Evolutionary conservation across 2,888 invertebrate species (phyloP).

Genomic region (Drosophila emarginata): DNA sequence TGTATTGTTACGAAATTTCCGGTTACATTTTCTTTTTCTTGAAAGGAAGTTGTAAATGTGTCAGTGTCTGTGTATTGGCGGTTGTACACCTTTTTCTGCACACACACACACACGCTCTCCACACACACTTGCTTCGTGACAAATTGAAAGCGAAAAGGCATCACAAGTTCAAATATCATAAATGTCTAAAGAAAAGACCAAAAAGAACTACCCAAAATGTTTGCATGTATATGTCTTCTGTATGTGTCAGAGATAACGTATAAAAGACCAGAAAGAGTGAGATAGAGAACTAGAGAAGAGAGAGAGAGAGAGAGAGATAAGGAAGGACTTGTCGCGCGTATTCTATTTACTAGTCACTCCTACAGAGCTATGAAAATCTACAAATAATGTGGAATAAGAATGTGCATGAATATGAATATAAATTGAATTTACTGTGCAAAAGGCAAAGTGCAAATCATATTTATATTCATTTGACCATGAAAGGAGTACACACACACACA

Average conservation of each 20-base stretch:
- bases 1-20: not conserved
- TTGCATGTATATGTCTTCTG: not conserved
- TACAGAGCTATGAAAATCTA: conserved; percentile 63
- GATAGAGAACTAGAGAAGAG: not conserved
- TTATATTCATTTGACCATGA: conserved; percentile 75
- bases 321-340: conserved; percentile 5
- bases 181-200: conserved; percentile 34
- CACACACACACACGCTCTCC: conserved; percentile 1
- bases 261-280: not conserved
- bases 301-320: not conserved
- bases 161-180: conserved; percentile 54
- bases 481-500: conserved; percentile 30
- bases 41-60: conserved; percentile 20
- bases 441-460: conserved; percentile 66
- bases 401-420: conserved; percentile 77
- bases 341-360: conserved; percentile 21
- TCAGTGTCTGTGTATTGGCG: conserved; percentile 16
- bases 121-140: conserved; percentile 50
- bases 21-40: conserved; percentile 25
- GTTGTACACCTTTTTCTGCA: conserved; percentile 31
- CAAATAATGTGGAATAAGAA: conserved; percentile 70
- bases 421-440: conserved; percentile 71
- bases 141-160: conserved; percentile 71
- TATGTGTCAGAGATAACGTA: not conserved
- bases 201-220: conserved; percentile 5